Evolutionary conservation across 2,797 vertebrate genomes (phyloP), one percentile per base, ranked within the genome.

Genomic region (Erethizon dorsatum): DNA sequence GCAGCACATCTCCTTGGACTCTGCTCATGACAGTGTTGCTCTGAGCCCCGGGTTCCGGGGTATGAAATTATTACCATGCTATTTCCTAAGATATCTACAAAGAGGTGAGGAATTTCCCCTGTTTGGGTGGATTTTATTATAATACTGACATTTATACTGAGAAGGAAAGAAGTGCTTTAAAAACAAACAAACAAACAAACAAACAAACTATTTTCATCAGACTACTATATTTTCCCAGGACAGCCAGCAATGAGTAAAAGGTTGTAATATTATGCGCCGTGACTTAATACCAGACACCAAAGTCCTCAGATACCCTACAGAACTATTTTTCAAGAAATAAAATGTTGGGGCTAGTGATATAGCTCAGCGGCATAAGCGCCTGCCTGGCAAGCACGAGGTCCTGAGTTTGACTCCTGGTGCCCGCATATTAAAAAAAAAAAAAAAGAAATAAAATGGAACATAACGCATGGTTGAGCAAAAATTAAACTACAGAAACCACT

Each of bases 261-360:
- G 54, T 73, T 83, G 3, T 78, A 91, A 71, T 33, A 59, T 63
- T 37, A 37, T n/a, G 8, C 71, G 41, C 4, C 77, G 52, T 8
- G 13, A 77, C 69, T 69, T 73, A 63, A 91, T 90, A 67, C 45
- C 41, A 88, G 79, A 71, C 33, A 63, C 79, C 31, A 67, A 90
- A 57, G 33, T 80, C 91, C 67, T 95, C 73, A 88, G 63, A 78
- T 52, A 59, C 37, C 73, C 12, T 71, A 67, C 1, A 77, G 57
- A 26, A 26, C 73, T 69, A 87, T 69, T 97, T 75, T 92, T 97
- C 85, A 33, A 82, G 69, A 97, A 93, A 95, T 77, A 80, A 96
- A 96, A 91, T 47, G 41, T 33, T 41, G 37, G 37, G 37, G 37
- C 37, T 41, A 41, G 37, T 41, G 37, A 41, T 41, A 41, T 41